phyloP scores from a whole-genome alignment of 2,797 vertebrate genomes.

The Kryptopterus vitreolus region DNA sequence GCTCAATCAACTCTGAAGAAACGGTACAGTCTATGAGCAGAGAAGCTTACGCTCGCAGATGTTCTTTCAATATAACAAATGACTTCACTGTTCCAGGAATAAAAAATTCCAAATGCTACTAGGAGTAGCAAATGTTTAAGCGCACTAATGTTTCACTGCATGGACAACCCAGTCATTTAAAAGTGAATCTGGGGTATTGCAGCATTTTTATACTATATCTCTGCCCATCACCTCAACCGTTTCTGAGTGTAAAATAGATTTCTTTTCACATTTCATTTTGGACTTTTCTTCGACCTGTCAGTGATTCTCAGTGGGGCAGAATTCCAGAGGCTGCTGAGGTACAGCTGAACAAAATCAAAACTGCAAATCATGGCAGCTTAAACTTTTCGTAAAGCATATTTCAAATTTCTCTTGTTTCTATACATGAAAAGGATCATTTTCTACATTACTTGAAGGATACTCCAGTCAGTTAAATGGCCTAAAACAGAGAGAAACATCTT shows the following conservation, averaged over 20 bases:
- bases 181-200: conserved; percentile 1
- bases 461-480: background rate
- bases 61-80: background rate
- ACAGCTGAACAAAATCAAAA: conserved; percentile 15
- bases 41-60: conserved; percentile 8
- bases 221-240: background rate
- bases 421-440: background rate
- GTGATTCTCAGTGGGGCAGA: background rate
- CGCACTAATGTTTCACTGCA: background rate
- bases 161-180: background rate
- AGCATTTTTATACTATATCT: conserved; percentile 1
- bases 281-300: conserved; percentile 14
- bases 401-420: background rate
- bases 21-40: background rate
- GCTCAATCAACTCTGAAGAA: conserved; percentile 11
- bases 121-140: background rate
- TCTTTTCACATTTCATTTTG: conserved; percentile 23
- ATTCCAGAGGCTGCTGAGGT: background rate
- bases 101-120: conserved; percentile 1
- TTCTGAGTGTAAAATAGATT: background rate
- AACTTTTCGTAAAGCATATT: conserved; percentile 9
- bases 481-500: background rate
- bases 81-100: background rate
- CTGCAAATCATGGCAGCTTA: background rate
- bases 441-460: background rate